Evolutionary conservation across 2,113 vertebrate species (phyloP).

Genomic region (Calypte anna): DNA sequence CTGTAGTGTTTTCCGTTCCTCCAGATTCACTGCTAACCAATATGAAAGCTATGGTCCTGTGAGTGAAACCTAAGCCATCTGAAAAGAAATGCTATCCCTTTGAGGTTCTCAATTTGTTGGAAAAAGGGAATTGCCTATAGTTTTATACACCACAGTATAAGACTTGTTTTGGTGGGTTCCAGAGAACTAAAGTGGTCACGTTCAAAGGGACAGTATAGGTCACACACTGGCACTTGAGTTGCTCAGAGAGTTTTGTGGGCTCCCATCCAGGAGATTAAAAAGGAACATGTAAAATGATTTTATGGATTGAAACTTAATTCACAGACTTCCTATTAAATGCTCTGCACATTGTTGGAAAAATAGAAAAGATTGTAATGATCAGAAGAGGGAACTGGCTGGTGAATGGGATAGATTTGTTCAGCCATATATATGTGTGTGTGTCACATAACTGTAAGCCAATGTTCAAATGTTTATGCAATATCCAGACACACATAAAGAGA

Average conservation of each 20-base stretch:
- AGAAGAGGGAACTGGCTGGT: not conserved
- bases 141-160: not conserved
- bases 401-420: not conserved
- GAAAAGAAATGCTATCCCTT: conserved; percentile 30
- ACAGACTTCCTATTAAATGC: not conserved
- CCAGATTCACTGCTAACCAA: conserved; percentile 13
- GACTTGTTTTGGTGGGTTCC: not conserved
- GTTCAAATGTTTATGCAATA: not conserved
- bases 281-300: not conserved
- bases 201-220: not conserved
- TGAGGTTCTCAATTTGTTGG: conserved; percentile 26
- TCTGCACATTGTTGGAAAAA: not conserved
- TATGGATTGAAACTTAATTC: not conserved
- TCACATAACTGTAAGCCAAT: not conserved
- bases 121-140: conserved; percentile 13
- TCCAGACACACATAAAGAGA: not conserved
- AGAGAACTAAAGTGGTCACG: not conserved
- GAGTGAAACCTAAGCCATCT: conserved; percentile 31
- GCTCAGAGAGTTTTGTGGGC: not conserved
- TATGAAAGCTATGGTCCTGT: conserved; percentile 64
- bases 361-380: not conserved
- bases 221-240: not conserved
- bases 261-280: not conserved
- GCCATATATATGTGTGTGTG: not conserved
- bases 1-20: conserved; percentile 23